phyloP scores from a whole-genome alignment of 2,888 invertebrate species.

The Polydesmus complanatus region DNA sequence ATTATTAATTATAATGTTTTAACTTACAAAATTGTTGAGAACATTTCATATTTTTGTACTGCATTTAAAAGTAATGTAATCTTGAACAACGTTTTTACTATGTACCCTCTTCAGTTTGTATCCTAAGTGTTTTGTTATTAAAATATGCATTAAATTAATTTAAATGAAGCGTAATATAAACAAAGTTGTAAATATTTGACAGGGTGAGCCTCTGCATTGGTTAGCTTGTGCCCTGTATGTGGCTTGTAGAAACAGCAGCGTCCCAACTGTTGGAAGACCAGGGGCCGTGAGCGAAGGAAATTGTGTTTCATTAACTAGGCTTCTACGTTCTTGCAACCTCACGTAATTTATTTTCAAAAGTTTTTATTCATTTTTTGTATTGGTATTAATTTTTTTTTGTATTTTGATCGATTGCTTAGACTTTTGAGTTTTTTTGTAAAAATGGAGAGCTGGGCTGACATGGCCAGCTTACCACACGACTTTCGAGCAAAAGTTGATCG shows the following conservation, averaged over 20 bases:
- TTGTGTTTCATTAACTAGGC: slow-evolving; percentile 75
- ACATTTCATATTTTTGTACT: too few species aligned
- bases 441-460: slow-evolving; percentile 88
- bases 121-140: too few species aligned
- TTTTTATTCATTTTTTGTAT: neutral
- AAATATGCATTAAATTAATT: too few species aligned
- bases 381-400: neutral
- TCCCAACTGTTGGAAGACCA: slow-evolving; percentile 60
- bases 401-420: slow-evolving; percentile 40
- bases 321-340: slow-evolving; percentile 76
- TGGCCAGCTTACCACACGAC: slow-evolving; percentile 72
- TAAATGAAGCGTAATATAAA: too few species aligned
- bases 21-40: too few species aligned
- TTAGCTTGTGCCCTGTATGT: slow-evolving; percentile 86
- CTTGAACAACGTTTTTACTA: too few species aligned
- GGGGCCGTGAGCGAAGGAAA: slow-evolving; percentile 68
- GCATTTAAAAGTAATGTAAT: too few species aligned
- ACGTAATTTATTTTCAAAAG: slow-evolving; percentile 42
- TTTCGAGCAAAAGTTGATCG: slow-evolving; percentile 69
- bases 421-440: slow-evolving; percentile 86
- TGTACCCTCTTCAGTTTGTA: too few species aligned
- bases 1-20: too few species aligned
- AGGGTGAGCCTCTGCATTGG: slow-evolving; percentile 88
- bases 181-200: slow-evolving; percentile 13
- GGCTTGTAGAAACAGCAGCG: slow-evolving; percentile 63